These are phyloP conservation scores for Drosophila gunungcola DNA, from an alignment of 1,140 invertebrate species.

Conservation along the genomic window DNA sequence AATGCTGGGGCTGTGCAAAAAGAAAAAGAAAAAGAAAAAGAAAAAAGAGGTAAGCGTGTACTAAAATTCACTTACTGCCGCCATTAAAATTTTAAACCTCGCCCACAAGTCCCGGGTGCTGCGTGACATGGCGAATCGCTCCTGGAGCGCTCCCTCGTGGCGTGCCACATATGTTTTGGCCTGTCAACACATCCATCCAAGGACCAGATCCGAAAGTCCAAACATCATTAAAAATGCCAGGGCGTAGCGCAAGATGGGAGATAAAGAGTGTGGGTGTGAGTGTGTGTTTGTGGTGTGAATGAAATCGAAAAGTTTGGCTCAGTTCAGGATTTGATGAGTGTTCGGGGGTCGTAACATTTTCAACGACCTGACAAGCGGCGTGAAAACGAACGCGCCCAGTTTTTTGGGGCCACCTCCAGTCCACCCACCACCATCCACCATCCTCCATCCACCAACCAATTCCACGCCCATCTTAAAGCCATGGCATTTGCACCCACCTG, in stretches of 20 bases:
- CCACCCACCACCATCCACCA: slow-evolving; percentile 85
- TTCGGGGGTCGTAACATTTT: slow-evolving; percentile 47
- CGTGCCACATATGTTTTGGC: slow-evolving; percentile 94
- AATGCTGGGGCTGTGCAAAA: too few species aligned
- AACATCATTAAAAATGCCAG: slow-evolving; percentile 72
- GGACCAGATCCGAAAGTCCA: slow-evolving; percentile 36
- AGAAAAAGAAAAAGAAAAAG: too few species aligned
- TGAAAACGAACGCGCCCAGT: slow-evolving; percentile 86
- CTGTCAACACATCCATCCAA: slow-evolving; percentile 77
- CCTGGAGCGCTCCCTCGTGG: slow-evolving; percentile 95
- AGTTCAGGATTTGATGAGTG: slow-evolving; percentile 61
- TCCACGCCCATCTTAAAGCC: slow-evolving; percentile 83
- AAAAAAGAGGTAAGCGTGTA: slow-evolving; percentile 1
- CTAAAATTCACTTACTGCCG: slow-evolving; percentile 87
- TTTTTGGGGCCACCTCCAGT: slow-evolving; percentile 88
- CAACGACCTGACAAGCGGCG: slow-evolving; percentile 59
- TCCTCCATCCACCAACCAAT: slow-evolving; percentile 88
- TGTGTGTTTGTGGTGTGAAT: slow-evolving; percentile 49
- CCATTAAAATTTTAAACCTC: slow-evolving; percentile 90
- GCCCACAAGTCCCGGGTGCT: slow-evolving; percentile 94
- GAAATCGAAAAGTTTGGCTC: slow-evolving; percentile 72
- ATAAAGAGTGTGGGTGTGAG: slow-evolving; percentile 13
- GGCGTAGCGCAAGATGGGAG: slow-evolving; percentile 27
- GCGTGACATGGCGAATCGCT: slow-evolving; percentile 94
- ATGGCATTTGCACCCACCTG: slow-evolving; percentile 86